Percentiles rank a stretch among this genome's conserved stretches.
Conservation (phyloP, 2,888 invertebrate species). For the Falcaria lacertinaria region DNA sequence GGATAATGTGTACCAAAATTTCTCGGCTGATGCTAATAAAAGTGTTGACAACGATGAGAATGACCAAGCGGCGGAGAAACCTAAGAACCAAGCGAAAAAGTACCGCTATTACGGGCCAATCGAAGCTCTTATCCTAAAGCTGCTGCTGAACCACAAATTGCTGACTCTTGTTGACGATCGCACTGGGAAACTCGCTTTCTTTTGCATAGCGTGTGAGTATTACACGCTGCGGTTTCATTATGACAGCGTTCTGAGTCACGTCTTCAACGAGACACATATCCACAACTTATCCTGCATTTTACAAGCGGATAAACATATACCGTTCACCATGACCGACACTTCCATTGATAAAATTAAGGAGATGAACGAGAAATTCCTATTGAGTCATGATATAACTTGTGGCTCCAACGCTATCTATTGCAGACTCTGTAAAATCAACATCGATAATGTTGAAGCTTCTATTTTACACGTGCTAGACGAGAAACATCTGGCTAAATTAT, state of each 20-base stretch:
- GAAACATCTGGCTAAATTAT: slow-evolving; percentile 59
- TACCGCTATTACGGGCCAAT: slow-evolving; percentile 71
- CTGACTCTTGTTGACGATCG: slow-evolving; percentile 65
- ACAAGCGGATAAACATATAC: slow-evolving; percentile 59
- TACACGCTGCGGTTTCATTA: slow-evolving; percentile 69
- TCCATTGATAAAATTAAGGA: slow-evolving; percentile 58
- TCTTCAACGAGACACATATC: slow-evolving; percentile 67
- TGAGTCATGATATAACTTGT: slow-evolving; percentile 43
- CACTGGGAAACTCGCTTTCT: slow-evolving; percentile 70
- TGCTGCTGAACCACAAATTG: slow-evolving; percentile 60
- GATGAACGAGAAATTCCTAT: slow-evolving; percentile 58
- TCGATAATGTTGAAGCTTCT: slow-evolving; percentile 48
- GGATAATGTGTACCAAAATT: slow-evolving; percentile 72
- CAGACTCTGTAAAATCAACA: slow-evolving; percentile 45
- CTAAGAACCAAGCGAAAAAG: slow-evolving; percentile 62
- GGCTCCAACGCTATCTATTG: slow-evolving; percentile 42
- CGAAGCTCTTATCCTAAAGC: slow-evolving; percentile 54
- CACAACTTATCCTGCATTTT: slow-evolving; percentile 63
- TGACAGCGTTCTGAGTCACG: slow-evolving; percentile 67
- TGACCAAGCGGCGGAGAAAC: slow-evolving; percentile 54
- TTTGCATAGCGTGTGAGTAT: slow-evolving; percentile 71
- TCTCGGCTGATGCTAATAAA: slow-evolving; percentile 62
- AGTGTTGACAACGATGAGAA: slow-evolving; percentile 65
- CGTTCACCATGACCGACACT: slow-evolving; percentile 47
- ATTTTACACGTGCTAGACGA: slow-evolving; percentile 66